A percentile compares a stretch with the other conserved stretches of the same genome.
Conservation (phyloP, 1,140 invertebrate genomes). For the Thaumetopoea pityocampa region DNA sequence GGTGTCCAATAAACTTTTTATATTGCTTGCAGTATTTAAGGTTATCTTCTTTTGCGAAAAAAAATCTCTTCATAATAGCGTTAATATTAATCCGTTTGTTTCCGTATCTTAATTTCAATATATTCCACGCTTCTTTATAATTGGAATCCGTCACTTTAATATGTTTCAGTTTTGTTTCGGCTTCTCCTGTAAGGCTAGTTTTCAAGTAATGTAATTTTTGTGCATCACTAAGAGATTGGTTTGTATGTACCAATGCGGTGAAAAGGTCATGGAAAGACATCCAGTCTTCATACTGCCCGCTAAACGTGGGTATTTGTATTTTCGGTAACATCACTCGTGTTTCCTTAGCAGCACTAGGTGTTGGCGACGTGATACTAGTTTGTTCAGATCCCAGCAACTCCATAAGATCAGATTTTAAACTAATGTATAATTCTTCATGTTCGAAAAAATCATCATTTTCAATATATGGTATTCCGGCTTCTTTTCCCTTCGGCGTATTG, state of each 20-base stretch:
- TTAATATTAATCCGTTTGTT: constrained; percentile 23
- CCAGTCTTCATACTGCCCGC: constrained; percentile 28
- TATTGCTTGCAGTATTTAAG: constrained; percentile 8
- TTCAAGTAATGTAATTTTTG: constrained; percentile 31
- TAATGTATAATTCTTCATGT: constrained; percentile 16
- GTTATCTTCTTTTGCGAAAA: constrained; percentile 18
- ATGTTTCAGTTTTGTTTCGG: constrained; percentile 17
- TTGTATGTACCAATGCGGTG: constrained; percentile 23
- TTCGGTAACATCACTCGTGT: constrained; percentile 16
- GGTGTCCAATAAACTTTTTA: constrained; percentile 21
- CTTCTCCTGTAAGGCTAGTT: constrained; percentile 26
- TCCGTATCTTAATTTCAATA: constrained; percentile 22
- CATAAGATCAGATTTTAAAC: constrained; percentile 2
- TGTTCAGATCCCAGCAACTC: not conserved
- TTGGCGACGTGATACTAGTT: constrained; percentile 2
- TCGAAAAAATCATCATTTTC: constrained; percentile 16
- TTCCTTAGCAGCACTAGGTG: not conserved
- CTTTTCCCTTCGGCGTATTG: constrained; percentile 6
- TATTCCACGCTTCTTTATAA: constrained; percentile 25
- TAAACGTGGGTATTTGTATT: constrained; percentile 24
- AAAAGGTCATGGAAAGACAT: constrained; percentile 27
- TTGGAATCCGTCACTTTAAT: constrained; percentile 25
- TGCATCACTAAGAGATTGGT: constrained; percentile 13
- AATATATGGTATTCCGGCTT: constrained; percentile 8
- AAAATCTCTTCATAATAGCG: constrained; percentile 21